Evolutionary conservation across 2,797 vertebrate species (phyloP).

Genomic region (Cottoperca gobio): DNA sequence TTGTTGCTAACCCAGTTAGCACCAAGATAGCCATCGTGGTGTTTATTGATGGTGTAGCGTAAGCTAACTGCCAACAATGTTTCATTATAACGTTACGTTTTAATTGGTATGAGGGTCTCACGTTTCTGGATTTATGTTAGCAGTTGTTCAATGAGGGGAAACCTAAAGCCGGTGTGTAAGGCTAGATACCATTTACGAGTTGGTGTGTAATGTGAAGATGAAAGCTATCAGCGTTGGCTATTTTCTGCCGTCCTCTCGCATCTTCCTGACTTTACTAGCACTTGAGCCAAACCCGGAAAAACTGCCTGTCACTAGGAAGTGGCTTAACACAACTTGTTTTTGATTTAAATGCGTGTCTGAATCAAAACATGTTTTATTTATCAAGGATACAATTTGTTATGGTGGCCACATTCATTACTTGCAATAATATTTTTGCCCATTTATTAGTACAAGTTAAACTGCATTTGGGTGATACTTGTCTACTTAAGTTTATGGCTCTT

Average conservation of each 20-base stretch:
- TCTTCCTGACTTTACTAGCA: slow-evolving; percentile 72
- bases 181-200: not conserved
- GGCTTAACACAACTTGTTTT: not conserved
- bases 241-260: slow-evolving; percentile 65
- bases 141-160: not conserved
- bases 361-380: not conserved
- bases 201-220: not conserved
- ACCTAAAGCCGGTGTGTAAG: not conserved
- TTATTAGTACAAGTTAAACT: not conserved
- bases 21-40: slow-evolving; percentile 64
- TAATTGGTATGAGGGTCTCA: not conserved
- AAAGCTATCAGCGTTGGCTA: slow-evolving; percentile 54
- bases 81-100: not conserved
- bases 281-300: slow-evolving; percentile 80
- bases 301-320: slow-evolving; percentile 48
- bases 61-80: not conserved
- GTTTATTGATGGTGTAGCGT: slow-evolving; percentile 67
- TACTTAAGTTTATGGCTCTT: slow-evolving; percentile 11
- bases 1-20: slow-evolving; percentile 72
- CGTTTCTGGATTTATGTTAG: not conserved
- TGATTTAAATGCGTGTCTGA: not conserved
- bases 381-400: fast-evolving
- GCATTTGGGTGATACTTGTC: not conserved
- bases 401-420: not conserved
- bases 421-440: not conserved